Evolutionary conservation across 2,888 invertebrate species (phyloP), one percentile per base, ranked within the genome.

Genomic region (Ctena decussata): DNA sequence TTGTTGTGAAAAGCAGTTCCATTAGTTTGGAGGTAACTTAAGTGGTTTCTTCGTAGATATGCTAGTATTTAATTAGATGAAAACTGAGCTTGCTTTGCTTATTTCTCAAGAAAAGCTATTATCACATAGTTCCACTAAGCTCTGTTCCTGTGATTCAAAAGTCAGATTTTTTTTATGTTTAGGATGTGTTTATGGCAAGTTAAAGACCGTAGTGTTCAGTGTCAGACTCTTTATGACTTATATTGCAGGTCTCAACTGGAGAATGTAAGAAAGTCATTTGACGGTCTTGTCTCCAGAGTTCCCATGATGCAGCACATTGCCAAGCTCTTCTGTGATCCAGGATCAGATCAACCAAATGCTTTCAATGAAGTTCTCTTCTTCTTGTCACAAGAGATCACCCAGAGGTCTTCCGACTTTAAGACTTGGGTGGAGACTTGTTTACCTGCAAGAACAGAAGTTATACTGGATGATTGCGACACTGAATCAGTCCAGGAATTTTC

Each of bases 331-430:
- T 79, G 77, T 75, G 87, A 90, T 49, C 90, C 90, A 35, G 85
- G 53, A 24, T 75, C 81, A 15, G 73, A 65, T 77, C 78, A 76
- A 41, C 78, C 84, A 75, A 85, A 88, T 82, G 87, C 91, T 75
- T 90, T 92, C 77, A 92, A 86, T 32, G 89, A 90, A 21, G 85
- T 88, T 27, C 83, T 93, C 8, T 72, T 80, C 75, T 89, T 86
- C 85, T 72, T 93, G 24, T 71, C 57, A 44, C 76, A 72, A 24
- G 85, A 90, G 72, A 85, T 91, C 24, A 75, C 21, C 11, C 24
- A 39, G 18, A 84, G 73, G 32, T 79, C 53, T 24, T n/a, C 65
- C 18, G 37, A 78, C 0, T 91, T 90, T 57, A 65, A 69, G 12
- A 39, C 74, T 0, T 92, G 92, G 92, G 44, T 76, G 74, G 84